Evolutionary conservation across 2,797 vertebrate genomes (phyloP), one percentile per base, ranked within the genome.

Genomic region (Eulemur albifrons): DNA sequence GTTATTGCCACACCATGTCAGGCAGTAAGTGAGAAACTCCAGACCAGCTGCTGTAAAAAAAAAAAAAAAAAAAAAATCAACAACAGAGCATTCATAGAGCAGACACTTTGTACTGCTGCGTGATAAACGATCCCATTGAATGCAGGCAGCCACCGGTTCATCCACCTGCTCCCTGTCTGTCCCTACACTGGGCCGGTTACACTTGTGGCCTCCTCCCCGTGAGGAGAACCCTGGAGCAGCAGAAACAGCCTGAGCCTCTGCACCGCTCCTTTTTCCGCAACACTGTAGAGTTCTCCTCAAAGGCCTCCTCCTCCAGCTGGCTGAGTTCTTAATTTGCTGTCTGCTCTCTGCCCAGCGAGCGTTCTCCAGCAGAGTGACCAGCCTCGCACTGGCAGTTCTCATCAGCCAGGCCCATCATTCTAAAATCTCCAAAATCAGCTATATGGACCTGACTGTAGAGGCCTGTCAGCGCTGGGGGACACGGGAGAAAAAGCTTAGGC

Each of bases 391-490:
- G 54, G 7, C 10, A 7, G 12, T 21, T 48, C 65, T 48, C 32
- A 5, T 3, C 43, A 12, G 1, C 50, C 32, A 3, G 17, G 2
- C 21, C 14, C 32, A 0, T 50, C n/a, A 2, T 23, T 82, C 48
- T 30, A 17, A 61, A 43, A 14, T 30, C 52, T 63, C 40, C 40
- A 3, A 2, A 27, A 4, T 32, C 21, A 11, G 65, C 13, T 18
- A 21, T 6, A 1, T 48, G 38, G 20, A 17, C 23, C 54, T 18
- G 9, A 4, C 5, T 0, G 0, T 11, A 32, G 45, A 65, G 11
- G 38, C 73, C 20, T 0, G 0, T 38, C 15, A 27, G 45, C n/a
- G 0, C 0, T 9, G 45, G 38, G 20, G n/a, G 23, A 12, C 10
- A 0, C 0, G 0, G 18, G 48, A 23, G 52, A 61, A n/a, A 59